phyloP scores from a whole-genome alignment of 2,888 invertebrate genomes.

The Lepeophtheirus nordmannii region DNA sequence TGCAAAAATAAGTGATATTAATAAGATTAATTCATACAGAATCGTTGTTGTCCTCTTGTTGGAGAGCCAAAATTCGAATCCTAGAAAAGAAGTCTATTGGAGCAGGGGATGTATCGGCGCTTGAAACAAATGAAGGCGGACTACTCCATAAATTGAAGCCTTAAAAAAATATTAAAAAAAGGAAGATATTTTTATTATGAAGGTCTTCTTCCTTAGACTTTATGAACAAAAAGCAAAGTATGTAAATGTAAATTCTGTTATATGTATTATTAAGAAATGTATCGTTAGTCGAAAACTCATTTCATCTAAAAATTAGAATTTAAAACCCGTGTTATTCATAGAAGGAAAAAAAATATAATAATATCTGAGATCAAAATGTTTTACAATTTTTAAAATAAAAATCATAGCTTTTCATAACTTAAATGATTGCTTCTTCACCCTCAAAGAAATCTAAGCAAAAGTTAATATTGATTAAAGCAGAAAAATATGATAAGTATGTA shows the following conservation, averaged over 20 bases:
- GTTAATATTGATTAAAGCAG: background rate
- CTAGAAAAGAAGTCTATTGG: background rate
- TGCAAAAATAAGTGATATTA: too few species aligned
- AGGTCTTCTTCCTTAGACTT: too few species aligned
- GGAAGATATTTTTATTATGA: background rate
- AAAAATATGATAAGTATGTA: background rate
- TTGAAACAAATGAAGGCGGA: conserved; percentile 63
- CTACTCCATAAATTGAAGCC: conserved; percentile 48
- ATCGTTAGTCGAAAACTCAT: background rate
- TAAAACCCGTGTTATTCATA: too few species aligned
- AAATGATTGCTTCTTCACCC: too few species aligned
- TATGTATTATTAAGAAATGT: background rate
- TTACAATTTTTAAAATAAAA: too few species aligned
- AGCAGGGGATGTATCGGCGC: conserved; percentile 53
- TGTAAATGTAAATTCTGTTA: too few species aligned
- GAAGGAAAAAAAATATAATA: too few species aligned
- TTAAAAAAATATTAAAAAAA: background rate
- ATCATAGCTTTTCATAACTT: too few species aligned
- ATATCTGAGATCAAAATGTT: too few species aligned
- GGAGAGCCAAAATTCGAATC: background rate
- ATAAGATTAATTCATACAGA: too few species aligned
- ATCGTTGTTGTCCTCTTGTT: background rate
- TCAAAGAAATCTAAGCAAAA: conserved; percentile 1
- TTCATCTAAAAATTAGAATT: background rate
- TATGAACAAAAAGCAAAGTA: too few species aligned